Percentiles rank a stretch among this genome's conserved stretches.
These are phyloP conservation scores for Syndactyla subalaris DNA, from an alignment of 2,797 vertebrate species.

Conservation along the genomic window DNA sequence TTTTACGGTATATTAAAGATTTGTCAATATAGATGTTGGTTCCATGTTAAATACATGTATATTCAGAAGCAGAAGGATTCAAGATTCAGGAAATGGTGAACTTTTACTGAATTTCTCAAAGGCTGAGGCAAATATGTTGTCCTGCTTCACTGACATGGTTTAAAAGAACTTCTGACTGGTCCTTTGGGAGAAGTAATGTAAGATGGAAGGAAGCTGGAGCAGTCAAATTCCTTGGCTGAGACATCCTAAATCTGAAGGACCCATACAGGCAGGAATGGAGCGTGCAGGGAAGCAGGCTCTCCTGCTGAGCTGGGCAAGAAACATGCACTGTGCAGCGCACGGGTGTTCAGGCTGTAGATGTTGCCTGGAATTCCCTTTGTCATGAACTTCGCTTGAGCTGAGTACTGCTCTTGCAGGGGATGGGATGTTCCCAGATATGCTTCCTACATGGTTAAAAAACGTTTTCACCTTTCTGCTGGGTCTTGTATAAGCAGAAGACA, in stretches of 20 bases:
- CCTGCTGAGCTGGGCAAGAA: background rate
- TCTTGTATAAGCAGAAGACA: background rate
- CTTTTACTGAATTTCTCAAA: background rate
- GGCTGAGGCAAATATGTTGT: background rate
- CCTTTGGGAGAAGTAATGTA: background rate
- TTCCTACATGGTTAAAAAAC: background rate
- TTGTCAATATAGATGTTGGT: background rate
- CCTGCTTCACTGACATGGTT: background rate
- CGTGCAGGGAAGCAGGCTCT: background rate
- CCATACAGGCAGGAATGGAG: background rate
- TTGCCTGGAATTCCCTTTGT: background rate
- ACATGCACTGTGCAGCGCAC: rapidly evolving
- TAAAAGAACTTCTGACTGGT: background rate
- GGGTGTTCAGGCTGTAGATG: background rate
- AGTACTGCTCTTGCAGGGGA: background rate
- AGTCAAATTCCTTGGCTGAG: background rate
- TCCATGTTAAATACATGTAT: background rate
- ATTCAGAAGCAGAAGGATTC: background rate
- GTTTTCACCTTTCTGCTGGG: background rate
- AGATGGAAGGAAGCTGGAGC: background rate
- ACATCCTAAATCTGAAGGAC: background rate
- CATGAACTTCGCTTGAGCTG: background rate
- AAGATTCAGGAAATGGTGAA: background rate
- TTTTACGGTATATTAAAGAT: background rate
- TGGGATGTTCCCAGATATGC: background rate